A percentile compares a stretch with the other conserved stretches of the same genome.
These are phyloP conservation scores for Byasa hedistus DNA, from an alignment of 2,888 invertebrate genomes.

Conservation along the genomic window DNA sequence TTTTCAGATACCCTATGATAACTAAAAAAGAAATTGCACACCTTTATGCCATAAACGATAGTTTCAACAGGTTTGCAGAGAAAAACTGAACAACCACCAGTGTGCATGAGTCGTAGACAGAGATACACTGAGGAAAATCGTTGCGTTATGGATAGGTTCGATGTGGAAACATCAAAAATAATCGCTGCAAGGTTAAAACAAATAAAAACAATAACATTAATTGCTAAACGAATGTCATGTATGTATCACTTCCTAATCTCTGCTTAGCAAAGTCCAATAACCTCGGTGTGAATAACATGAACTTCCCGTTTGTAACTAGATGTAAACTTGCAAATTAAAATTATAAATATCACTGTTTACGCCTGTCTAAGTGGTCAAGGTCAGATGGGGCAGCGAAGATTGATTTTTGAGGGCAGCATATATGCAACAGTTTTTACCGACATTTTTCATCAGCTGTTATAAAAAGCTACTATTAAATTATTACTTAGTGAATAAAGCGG, in stretches of 20 bases:
- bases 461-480: too few species aligned
- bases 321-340: constrained; percentile 10
- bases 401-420: too few species aligned
- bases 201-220: constrained; percentile 16
- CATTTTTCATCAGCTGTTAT: too few species aligned
- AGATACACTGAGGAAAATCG: constrained; percentile 58
- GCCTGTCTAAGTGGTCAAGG: not conserved
- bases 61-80: not conserved
- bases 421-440: too few species aligned
- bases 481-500: too few species aligned
- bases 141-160: constrained; percentile 23
- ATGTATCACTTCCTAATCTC: constrained; percentile 24
- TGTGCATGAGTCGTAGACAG: constrained; percentile 44
- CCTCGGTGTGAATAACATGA: constrained; percentile 23
- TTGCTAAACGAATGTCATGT: constrained; percentile 5
- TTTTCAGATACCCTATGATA: too few species aligned
- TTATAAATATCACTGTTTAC: constrained; percentile 13
- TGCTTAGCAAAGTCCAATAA: constrained; percentile 16
- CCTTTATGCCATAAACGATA: constrained; percentile 12
- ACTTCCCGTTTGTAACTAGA: constrained; percentile 19
- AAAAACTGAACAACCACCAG: constrained; percentile 36
- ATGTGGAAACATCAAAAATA: constrained; percentile 11
- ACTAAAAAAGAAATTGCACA: not conserved
- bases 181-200: constrained; percentile 24
- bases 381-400: too few species aligned